phyloP scores from a whole-genome alignment of 2,113 vertebrate species.

The Sapajus apella region DNA sequence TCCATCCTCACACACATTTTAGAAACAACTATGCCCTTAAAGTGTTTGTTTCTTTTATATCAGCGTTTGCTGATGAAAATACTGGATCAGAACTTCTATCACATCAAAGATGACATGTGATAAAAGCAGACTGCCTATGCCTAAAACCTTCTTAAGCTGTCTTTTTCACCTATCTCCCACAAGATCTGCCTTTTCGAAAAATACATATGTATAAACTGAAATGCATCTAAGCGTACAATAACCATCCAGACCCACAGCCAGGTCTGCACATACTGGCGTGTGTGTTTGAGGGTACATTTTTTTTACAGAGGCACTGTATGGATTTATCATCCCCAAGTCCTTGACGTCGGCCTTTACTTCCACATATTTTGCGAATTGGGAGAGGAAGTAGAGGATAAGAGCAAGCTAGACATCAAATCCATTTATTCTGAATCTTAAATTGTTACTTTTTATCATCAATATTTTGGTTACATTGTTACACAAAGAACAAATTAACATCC shows the following conservation, averaged over 20 bases:
- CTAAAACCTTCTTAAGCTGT: not conserved
- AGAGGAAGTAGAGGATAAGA: conserved; percentile 52
- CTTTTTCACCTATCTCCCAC: not conserved
- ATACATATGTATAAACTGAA: not conserved
- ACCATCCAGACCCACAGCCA: not conserved
- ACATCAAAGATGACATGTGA: not conserved
- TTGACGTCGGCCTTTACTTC: not conserved
- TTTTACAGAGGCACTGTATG: not conserved
- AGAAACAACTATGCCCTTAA: not conserved
- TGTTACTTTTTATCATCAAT: conserved; percentile 68
- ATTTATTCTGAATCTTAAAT: conserved; percentile 83
- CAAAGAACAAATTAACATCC: conserved; percentile 73
- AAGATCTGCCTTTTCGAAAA: not conserved
- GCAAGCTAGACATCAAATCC: conserved; percentile 77
- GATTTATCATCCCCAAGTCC: not conserved
- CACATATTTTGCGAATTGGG: not conserved
- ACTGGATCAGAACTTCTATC: not conserved
- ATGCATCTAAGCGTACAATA: not conserved
- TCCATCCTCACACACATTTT: not conserved
- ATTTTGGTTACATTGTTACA: conserved; percentile 80
- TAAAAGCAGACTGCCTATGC: not conserved
- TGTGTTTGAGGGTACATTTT: not conserved
- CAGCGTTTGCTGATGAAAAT: not conserved
- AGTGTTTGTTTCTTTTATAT: not conserved
- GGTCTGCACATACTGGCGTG: not conserved